Evolutionary conservation across 2,113 vertebrate species (phyloP), one percentile per base, ranked within the genome.

Genomic region (Xenopus laevis): DNA sequence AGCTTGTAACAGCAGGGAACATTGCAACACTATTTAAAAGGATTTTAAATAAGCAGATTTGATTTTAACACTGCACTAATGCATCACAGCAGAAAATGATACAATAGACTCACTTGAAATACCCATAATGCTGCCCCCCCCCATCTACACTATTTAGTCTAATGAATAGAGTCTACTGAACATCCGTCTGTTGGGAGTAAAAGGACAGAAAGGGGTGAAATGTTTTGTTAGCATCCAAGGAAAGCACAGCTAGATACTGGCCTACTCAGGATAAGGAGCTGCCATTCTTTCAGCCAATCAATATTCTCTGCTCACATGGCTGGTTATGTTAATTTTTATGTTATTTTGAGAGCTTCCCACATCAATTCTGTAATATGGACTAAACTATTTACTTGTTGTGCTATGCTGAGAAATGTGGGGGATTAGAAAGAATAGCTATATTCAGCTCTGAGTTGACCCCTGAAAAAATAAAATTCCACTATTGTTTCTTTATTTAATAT

Each of bases 41-140:
- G 87, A 91, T 91, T 89, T 89, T 88, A 86, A 89, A 89, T 90
- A 92, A 91, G 89, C 81, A 88, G 89, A 90, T 92, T 92, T 91
- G 85, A 84, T 87, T 91, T 76, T 86, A 90, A 88, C 86, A 89
- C 86, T 85, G 84, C 82, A 85, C 86, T 82, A 85, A 89, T 84
- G 82, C 84, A 89, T 78, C 82, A 80, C 82, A 82, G 85, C 78
- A 83, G 82, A 81, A 84, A 85, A 85, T 83, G 87, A 88, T 86
- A 87, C 81, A 82, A 84, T 67, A 79, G 86, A 84, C 79, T 80
- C 86, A 84, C 84, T 86, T 82, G 84, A 86, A 87, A 89, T 86
- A 89, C 85, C 81, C 83, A 82, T 83, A 83, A 87, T 82, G 83
- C 81, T 27, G 23, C 79, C 83, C 84, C 71, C 82, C 78, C 62